phyloP scores from a whole-genome alignment of 2,888 invertebrate genomes.

The Folsomia candida region DNA sequence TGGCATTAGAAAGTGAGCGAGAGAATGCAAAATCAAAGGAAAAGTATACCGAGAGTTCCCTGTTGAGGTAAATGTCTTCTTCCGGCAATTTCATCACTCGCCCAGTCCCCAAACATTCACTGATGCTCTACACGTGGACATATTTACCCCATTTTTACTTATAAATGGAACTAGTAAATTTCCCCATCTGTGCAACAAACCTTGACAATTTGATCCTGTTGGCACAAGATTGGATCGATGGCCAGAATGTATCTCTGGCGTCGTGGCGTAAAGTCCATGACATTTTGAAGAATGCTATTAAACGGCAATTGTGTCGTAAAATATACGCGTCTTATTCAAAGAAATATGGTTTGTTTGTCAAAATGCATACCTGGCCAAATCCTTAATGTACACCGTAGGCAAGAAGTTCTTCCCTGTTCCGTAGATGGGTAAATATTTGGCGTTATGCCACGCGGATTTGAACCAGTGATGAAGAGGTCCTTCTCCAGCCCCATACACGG shows the following conservation, averaged over 20 bases:
- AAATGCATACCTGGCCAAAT: conserved; percentile 59
- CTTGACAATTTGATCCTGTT: conserved; percentile 61
- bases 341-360: background rate
- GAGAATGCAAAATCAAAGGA: background rate
- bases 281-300: conserved; percentile 39
- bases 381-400: conserved; percentile 65
- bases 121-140: conserved; percentile 54
- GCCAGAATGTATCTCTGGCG: conserved; percentile 63
- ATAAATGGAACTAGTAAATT: background rate
- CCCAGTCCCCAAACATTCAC: conserved; percentile 59
- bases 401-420: conserved; percentile 62
- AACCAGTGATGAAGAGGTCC: conserved; percentile 65
- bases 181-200: conserved; percentile 49
- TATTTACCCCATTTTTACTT: background rate
- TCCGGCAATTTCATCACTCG: conserved; percentile 60
- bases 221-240: conserved; percentile 62
- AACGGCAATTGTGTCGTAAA: background rate
- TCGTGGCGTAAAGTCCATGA: conserved; percentile 58
- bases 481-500: conserved; percentile 65
- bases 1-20: background rate
- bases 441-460: conserved; percentile 66
- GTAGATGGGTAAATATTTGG: conserved; percentile 61
- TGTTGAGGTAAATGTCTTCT: conserved; percentile 56
- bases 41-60: conserved; percentile 32
- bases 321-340: background rate